Evolutionary conservation across 30 jellyfish, hydroid and myxozoan genomes (phyloP).

Genomic region (Hydractinia echinata): DNA sequence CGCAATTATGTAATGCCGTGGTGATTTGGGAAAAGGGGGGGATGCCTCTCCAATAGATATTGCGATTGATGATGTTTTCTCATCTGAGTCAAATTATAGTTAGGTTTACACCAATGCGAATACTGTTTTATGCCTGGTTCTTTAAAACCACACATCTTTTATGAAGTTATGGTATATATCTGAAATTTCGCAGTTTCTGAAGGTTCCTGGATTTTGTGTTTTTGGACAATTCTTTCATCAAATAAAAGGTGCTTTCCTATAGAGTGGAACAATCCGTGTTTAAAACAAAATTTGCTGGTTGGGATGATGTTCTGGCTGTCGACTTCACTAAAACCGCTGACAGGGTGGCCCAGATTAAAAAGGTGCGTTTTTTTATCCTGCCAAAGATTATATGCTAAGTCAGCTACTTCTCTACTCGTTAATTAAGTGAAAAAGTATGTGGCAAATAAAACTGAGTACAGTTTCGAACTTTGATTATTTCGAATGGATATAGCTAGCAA

Average conservation of each 20-base stretch:
- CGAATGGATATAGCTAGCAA: background rate
- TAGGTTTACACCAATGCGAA: background rate
- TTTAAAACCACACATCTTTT: background rate
- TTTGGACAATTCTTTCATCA: too few species aligned
- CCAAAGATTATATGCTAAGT: too few species aligned
- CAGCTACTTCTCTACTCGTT: too few species aligned
- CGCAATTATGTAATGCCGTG: background rate
- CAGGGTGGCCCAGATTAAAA: slow-evolving; percentile 50
- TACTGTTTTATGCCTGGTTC: background rate
- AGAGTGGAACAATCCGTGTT: slow-evolving; percentile 93
- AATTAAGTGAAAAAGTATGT: background rate
- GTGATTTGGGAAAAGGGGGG: background rate
- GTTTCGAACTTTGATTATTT: background rate
- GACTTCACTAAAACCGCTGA: slow-evolving; percentile 95
- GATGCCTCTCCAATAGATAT: too few species aligned
- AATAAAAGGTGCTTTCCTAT: background rate
- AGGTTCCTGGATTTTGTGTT: background rate
- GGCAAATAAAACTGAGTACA: background rate
- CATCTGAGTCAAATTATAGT: too few species aligned
- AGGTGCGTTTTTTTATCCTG: background rate
- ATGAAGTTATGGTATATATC: background rate
- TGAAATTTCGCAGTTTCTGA: background rate
- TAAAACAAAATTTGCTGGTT: slow-evolving; percentile 83
- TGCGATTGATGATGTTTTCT: too few species aligned
- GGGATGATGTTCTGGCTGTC: slow-evolving; percentile 99